A percentile compares a stretch with the other conserved stretches of the same genome.
phyloP scores from a whole-genome alignment of 2,888 invertebrate genomes.

The Prostheceraeus crozeri region DNA sequence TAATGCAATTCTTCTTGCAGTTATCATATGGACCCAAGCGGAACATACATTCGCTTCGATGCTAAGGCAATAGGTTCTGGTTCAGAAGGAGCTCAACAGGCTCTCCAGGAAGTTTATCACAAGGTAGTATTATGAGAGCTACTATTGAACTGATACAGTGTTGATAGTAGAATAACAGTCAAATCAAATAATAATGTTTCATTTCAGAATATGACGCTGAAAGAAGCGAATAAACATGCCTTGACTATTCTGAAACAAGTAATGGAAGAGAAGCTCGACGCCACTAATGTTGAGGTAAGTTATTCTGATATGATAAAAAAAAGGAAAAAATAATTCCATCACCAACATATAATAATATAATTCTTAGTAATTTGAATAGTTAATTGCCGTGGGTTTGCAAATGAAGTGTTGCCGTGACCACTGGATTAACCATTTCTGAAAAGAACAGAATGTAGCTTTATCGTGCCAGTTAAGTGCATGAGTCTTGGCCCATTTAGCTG shows the following conservation, averaged over 20 bases:
- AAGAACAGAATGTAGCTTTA: too few species aligned
- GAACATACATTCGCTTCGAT: constrained; percentile 92
- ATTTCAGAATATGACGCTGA: constrained; percentile 76
- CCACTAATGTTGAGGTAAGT: constrained; percentile 81
- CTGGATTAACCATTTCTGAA: too few species aligned
- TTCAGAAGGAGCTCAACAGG: constrained; percentile 96
- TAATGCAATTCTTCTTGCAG: constrained; percentile 44
- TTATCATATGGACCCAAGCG: constrained; percentile 95
- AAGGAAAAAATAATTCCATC: not conserved
- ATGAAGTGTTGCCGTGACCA: too few species aligned
- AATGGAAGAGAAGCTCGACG: constrained; percentile 96
- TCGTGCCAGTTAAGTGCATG: too few species aligned
- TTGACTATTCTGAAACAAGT: constrained; percentile 93
- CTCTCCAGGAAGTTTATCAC: constrained; percentile 67
- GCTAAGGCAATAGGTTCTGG: constrained; percentile 99
- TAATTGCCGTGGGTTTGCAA: too few species aligned
- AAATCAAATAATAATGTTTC: constrained; percentile 35
- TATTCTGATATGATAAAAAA: too few species aligned
- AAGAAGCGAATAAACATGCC: constrained; percentile 81
- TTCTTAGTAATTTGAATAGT: too few species aligned
- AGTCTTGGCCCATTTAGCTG: too few species aligned
- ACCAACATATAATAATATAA: too few species aligned
- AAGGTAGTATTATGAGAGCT: constrained; percentile 46
- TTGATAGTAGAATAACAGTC: not conserved
- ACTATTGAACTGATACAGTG: not conserved